Evolutionary conservation across 2,797 vertebrate species (phyloP).

Genomic region (Ptychadena robeensis): DNA sequence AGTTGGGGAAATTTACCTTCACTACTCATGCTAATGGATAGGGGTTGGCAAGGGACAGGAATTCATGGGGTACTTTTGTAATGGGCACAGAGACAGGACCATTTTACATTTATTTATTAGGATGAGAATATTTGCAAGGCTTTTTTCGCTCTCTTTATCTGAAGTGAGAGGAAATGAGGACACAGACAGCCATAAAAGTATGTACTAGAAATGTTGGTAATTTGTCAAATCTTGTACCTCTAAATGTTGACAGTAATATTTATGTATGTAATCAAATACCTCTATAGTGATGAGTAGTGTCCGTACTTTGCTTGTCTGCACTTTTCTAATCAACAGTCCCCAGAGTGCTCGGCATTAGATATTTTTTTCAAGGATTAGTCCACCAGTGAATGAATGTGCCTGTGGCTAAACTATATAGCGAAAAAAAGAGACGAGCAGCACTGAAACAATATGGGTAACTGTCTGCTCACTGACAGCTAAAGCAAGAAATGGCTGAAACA

Average conservation of each 20-base stretch:
- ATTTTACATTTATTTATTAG: too few relatives aligned
- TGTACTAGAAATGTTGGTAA: too few relatives aligned
- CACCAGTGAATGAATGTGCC: conserved; percentile 35
- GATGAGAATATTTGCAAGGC: too few relatives aligned
- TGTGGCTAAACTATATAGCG: conserved; percentile 15
- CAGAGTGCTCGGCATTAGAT: background rate
- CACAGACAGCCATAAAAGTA: too few relatives aligned
- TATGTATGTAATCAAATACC: background rate
- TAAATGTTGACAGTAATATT: background rate
- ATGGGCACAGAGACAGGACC: too few relatives aligned
- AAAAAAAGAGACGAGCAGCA: conserved; percentile 23
- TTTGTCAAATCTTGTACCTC: too few relatives aligned
- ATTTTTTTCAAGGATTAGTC: conserved; percentile 11
- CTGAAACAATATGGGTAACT: conserved; percentile 37
- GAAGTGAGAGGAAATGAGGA: too few relatives aligned
- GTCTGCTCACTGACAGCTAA: conserved; percentile 42
- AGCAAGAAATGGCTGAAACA: conserved; percentile 34
- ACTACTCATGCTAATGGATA: too few relatives aligned
- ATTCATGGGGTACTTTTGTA: too few relatives aligned
- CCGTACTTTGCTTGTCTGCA: background rate
- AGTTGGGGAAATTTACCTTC: too few relatives aligned
- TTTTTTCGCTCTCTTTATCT: too few relatives aligned
- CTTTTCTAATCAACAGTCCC: background rate
- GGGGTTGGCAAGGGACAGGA: too few relatives aligned
- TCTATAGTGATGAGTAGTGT: background rate